These are phyloP conservation scores for Gallinago undulata DNA, from an alignment of 2,113 vertebrate species.

Conservation along the genomic window DNA sequence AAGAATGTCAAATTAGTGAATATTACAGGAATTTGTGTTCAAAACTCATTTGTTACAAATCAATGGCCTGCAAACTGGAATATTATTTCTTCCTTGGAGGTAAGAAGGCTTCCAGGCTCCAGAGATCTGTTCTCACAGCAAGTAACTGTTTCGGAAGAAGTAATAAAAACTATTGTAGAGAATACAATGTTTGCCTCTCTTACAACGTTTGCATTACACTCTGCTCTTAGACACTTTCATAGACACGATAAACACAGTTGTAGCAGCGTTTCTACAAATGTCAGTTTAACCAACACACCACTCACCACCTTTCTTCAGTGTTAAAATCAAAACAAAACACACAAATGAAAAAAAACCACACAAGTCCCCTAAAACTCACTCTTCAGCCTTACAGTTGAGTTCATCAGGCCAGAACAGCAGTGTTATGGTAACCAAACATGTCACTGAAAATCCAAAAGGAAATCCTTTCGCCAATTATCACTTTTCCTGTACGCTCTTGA, in stretches of 20 bases:
- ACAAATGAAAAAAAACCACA: not conserved
- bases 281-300: not conserved
- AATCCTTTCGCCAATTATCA: conserved; percentile 35
- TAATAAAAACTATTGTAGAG: not conserved
- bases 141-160: not conserved
- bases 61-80: not conserved
- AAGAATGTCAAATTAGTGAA: not conserved
- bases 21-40: not conserved
- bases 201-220: not conserved
- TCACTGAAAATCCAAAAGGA: conserved; percentile 31
- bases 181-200: not conserved
- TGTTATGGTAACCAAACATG: not conserved
- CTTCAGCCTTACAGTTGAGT: not conserved
- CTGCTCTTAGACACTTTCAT: not conserved
- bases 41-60: not conserved
- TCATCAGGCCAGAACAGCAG: not conserved
- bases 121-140: not conserved
- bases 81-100: not conserved
- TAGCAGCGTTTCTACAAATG: not conserved
- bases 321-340: not conserved
- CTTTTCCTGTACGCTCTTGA: conserved; percentile 24
- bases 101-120: not conserved
- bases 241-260: not conserved
- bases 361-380: not conserved
- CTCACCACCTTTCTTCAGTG: not conserved